A percentile compares a stretch with the other conserved stretches of the same genome.
These are phyloP conservation scores for Shinisaurus crocodilurus DNA, from an alignment of 2,113 vertebrate species.

Conservation along the genomic window DNA sequence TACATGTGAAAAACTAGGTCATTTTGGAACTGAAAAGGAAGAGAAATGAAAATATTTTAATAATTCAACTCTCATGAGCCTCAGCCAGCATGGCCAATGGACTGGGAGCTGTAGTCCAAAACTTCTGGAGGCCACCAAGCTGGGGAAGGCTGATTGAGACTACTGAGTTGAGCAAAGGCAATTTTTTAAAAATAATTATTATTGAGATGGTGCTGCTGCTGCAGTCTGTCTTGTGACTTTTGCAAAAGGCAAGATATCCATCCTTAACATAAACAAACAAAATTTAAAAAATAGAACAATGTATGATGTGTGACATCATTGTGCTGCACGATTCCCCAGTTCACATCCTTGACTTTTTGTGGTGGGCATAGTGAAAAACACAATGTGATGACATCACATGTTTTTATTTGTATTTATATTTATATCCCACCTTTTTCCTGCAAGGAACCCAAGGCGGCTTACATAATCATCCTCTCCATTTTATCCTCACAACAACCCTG, in stretches of 20 bases:
- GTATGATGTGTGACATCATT: not conserved
- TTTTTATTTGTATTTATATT: not conserved
- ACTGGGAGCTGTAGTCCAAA: too few relatives aligned
- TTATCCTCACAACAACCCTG: too few relatives aligned
- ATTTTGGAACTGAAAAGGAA: not conserved
- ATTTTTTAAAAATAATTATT: too few relatives aligned
- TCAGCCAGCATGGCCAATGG: too few relatives aligned
- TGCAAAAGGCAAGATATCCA: not conserved
- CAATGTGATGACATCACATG: not conserved
- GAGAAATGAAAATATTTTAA: not conserved
- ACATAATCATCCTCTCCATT: too few relatives aligned
- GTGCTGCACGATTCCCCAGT: not conserved
- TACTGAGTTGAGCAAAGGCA: too few relatives aligned
- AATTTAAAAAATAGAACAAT: not conserved
- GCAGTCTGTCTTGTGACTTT: not conserved
- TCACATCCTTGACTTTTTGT: not conserved
- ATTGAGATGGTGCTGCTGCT: too few relatives aligned
- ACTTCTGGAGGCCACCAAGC: too few relatives aligned
- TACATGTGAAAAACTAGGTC: not conserved
- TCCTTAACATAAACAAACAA: not conserved
- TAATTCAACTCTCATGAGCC: too few relatives aligned
- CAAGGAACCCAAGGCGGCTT: too few relatives aligned
- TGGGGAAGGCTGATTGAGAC: too few relatives aligned
- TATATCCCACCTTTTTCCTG: too few relatives aligned
- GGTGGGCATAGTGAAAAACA: not conserved